Evolutionary conservation across 2,113 vertebrate genomes (phyloP).

Genomic region (Nipponia nippon): DNA sequence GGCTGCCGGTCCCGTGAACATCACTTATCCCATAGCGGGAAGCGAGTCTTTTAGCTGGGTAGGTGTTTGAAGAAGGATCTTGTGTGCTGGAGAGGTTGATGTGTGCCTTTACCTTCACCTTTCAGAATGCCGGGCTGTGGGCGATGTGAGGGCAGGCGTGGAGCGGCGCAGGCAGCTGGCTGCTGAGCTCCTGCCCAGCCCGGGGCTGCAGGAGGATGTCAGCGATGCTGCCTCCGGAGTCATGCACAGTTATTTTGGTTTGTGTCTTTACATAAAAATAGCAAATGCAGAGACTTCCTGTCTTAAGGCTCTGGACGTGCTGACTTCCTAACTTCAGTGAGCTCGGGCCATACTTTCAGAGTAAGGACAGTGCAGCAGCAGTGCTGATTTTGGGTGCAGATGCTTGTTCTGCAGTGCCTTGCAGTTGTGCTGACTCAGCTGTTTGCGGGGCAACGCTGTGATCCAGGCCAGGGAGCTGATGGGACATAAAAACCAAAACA

Average conservation of each 20-base stretch:
- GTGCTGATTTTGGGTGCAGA: neutral
- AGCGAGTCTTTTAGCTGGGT: neutral
- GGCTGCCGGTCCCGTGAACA: fast-evolving
- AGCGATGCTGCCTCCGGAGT: fast-evolving
- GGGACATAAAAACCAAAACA: neutral
- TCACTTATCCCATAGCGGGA: fast-evolving
- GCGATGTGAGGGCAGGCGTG: neutral
- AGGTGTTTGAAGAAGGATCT: neutral
- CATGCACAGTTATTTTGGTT: neutral
- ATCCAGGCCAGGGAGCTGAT: neutral
- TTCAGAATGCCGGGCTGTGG: fast-evolving
- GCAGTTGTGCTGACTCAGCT: neutral
- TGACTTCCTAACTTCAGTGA: neutral
- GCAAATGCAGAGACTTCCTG: neutral
- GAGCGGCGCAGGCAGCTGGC: fast-evolving
- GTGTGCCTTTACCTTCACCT: neutral
- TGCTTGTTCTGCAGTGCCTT: fast-evolving
- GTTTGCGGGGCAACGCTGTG: too few relatives aligned
- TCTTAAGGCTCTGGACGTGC: neutral
- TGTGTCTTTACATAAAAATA: neutral
- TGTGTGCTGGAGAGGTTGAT: fast-evolving
- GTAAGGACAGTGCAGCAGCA: neutral
- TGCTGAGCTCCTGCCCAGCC: neutral
- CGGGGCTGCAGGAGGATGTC: neutral
- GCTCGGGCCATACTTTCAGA: fast-evolving